Evolutionary conservation across 2,888 invertebrate species (phyloP).

Genomic region (Parelbella ahira): DNA sequence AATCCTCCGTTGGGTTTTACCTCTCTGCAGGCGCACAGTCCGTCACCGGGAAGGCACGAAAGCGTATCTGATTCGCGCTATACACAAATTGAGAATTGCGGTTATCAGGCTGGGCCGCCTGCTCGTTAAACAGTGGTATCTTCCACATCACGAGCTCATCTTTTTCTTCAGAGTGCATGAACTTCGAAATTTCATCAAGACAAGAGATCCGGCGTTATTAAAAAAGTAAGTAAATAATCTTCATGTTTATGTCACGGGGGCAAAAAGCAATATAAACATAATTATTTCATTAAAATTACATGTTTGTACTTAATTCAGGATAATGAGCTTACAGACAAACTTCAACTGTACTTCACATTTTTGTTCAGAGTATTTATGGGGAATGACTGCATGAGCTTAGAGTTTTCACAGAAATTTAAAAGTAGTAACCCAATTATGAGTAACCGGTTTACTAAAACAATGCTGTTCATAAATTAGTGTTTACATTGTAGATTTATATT

Average conservation of each 20-base stretch:
- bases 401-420: too few relatives aligned
- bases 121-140: slow-evolving; percentile 81
- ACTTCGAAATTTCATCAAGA: slow-evolving; percentile 76
- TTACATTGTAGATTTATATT: too few relatives aligned
- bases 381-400: too few relatives aligned
- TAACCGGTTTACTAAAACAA: too few relatives aligned
- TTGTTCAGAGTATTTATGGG: too few relatives aligned
- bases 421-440: too few relatives aligned
- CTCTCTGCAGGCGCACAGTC: slow-evolving; percentile 82
- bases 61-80: slow-evolving; percentile 71
- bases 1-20: slow-evolving; percentile 81
- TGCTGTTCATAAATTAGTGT: too few relatives aligned
- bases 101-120: slow-evolving; percentile 78
- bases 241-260: too few relatives aligned
- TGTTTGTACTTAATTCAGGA: neutral
- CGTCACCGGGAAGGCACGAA: slow-evolving; percentile 85
- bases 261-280: too few relatives aligned
- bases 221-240: slow-evolving; percentile 74
- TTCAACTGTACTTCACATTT: too few relatives aligned
- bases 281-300: too few relatives aligned
- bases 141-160: slow-evolving; percentile 83
- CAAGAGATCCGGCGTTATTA: slow-evolving; percentile 78
- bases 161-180: slow-evolving; percentile 85
- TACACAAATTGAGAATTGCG: slow-evolving; percentile 82
- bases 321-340: too few relatives aligned